phyloP scores from a whole-genome alignment of 1,140 invertebrate species.

The Solenopsis fugax region DNA sequence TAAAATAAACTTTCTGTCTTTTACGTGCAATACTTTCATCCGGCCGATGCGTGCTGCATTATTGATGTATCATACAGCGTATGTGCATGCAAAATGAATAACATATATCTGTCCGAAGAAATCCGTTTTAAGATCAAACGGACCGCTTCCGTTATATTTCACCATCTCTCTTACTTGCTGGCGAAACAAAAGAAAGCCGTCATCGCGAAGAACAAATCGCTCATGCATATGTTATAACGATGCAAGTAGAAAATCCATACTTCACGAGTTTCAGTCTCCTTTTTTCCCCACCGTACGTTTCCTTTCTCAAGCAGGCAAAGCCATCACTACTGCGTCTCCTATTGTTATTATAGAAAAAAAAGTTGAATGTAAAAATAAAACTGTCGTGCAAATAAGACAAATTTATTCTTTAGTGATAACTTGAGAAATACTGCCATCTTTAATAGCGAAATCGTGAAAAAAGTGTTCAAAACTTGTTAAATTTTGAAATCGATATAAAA shows the following conservation, averaged over 20 bases:
- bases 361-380: conserved; percentile 31
- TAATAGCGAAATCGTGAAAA: background rate
- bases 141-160: background rate
- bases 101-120: background rate
- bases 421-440: background rate
- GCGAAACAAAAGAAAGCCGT: conserved; percentile 32
- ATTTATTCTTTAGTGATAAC: background rate
- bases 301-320: conserved; percentile 14
- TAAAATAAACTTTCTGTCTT: background rate
- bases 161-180: background rate
- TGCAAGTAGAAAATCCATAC: conserved; percentile 43
- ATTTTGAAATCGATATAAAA: background rate
- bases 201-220: conserved; percentile 26
- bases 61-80: conserved; percentile 1
- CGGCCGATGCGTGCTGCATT: background rate
- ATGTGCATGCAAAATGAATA: background rate
- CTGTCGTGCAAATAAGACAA: conserved; percentile 5
- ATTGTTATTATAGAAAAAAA: background rate
- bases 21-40: background rate
- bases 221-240: conserved; percentile 59
- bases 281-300: conserved; percentile 6
- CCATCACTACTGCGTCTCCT: background rate
- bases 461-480: background rate
- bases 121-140: conserved; percentile 43
- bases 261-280: background rate